Percentiles rank a stretch among this genome's conserved stretches.
phyloP scores from a whole-genome alignment of 2,113 vertebrate species.

The Mesembrinibis cayennensis region DNA sequence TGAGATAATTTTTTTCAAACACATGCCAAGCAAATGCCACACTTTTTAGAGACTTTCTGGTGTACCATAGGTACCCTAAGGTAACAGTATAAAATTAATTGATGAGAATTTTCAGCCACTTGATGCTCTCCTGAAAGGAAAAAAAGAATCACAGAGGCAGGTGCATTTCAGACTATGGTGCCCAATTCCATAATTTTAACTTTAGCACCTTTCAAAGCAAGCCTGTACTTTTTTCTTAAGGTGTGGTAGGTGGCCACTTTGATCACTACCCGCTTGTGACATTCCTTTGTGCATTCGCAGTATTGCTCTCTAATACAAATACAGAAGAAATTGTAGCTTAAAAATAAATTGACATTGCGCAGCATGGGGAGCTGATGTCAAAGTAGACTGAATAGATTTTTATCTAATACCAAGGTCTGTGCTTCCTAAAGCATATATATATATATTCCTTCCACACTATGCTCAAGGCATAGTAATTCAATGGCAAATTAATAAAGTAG shows the following conservation, averaged over 20 bases:
- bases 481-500: conserved; percentile 49
- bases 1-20: background rate
- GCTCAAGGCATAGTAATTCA: conserved; percentile 27
- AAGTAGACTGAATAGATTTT: conserved; percentile 32
- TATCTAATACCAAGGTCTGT: conserved; percentile 6
- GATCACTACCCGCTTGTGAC: background rate
- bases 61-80: background rate
- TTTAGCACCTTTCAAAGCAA: background rate
- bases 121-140: background rate
- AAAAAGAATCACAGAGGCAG: background rate
- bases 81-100: background rate
- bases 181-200: background rate
- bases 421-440: background rate
- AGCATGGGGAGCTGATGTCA: conserved; percentile 32
- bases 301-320: conserved; percentile 21
- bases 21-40: background rate
- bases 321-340: conserved; percentile 3
- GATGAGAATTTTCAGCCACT: background rate
- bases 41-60: background rate
- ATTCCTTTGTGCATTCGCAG: background rate
- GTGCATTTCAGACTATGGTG: background rate
- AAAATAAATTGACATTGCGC: conserved; percentile 34
- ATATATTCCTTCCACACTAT: no score
- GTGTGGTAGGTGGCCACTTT: background rate
- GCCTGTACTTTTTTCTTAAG: background rate